Percentiles rank a stretch among this genome's conserved stretches.
Conservation (phyloP, 2,797 vertebrate genomes). For the Schizopygopsis pylzovi region DNA sequence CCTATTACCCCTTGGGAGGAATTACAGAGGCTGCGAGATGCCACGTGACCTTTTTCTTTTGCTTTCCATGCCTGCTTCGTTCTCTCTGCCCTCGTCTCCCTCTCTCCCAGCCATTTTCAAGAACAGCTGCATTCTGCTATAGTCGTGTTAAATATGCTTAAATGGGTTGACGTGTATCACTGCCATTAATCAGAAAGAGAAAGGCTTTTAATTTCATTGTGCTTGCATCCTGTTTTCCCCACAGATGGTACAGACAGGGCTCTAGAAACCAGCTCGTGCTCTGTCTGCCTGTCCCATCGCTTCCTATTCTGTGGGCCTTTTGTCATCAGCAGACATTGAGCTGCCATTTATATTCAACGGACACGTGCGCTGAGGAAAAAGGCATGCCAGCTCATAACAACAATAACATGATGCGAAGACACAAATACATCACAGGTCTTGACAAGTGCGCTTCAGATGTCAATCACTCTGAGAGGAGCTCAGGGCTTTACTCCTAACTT, state of each 20-base stretch:
- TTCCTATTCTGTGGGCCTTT: conserved; percentile 76
- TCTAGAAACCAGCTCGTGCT: conserved; percentile 71
- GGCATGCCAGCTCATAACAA: conserved; percentile 74
- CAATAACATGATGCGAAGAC: conserved; percentile 62
- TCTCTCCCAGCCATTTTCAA: conserved; percentile 35
- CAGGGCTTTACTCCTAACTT: conserved; percentile 55
- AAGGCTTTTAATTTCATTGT: conserved; percentile 80
- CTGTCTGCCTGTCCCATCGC: conserved; percentile 70
- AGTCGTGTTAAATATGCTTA: conserved; percentile 76
- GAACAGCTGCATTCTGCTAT: conserved; percentile 76
- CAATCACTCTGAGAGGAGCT: conserved; percentile 58
- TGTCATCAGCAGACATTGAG: conserved; percentile 74
- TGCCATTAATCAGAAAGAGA: conserved; percentile 78
- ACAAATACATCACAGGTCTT: conserved; percentile 54
- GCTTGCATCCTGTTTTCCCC: conserved; percentile 78
- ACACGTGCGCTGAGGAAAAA: conserved; percentile 67
- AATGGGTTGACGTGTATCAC: conserved; percentile 78
- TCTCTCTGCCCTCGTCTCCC: conserved; percentile 31
- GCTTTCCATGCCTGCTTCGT: conserved; percentile 11
- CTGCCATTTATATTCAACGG: conserved; percentile 78
- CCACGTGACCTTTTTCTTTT: conserved; percentile 31
- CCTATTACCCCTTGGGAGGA: conserved; percentile 27
- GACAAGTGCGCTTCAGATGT: conserved; percentile 62
- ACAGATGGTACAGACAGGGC: conserved; percentile 79
- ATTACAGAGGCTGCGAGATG: conserved; percentile 49